Evolutionary conservation across 2,797 vertebrate genomes (phyloP), one percentile per base, ranked within the genome.

Genomic region (Argyrosomus regius): DNA sequence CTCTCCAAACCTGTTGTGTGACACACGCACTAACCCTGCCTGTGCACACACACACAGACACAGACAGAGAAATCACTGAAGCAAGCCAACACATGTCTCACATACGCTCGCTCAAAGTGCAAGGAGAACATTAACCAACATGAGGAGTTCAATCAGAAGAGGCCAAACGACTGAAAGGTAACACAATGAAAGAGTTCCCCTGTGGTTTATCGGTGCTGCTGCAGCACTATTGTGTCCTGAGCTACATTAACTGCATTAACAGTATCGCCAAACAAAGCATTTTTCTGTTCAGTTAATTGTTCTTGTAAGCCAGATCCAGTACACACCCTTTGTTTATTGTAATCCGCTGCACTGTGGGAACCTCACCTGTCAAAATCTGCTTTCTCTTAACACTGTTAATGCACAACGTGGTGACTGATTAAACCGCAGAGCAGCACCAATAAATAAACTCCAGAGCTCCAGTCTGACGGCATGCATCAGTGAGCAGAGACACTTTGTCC

Each of bases 1-100:
- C 92, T 92, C 78, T 91, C 89, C 88, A 92, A 95, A 95, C 93
- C 92, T 87, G 91, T 92, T 92, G 35, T 39, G 35, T 87, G 24
- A 81, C 59, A 79, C 48, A 54, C 41, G 59, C 48, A 61, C 62
- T 57, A 63, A 65, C 56, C 57, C 57, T 39, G 65, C 52, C 46
- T 68, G 57, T 48, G 46, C 26, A 61, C 69, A 53, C 60, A 54
- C 26, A 72, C 57, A 50, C 43, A 16, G 70, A 82, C 71, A 88
- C 65, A 86, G 66, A 85, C 75, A 80, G 69, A 80, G 62, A 77
- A 73, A 82, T 88, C 60, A 81, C 73, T 70, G 74, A 66, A 90
- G 69, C 93, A 90, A 88, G 94, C 84, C 79, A 73, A 67, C 86
- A 81, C 91, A 86, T 82, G 94, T 91, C 85, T 68, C 66, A 49